Percentiles rank a stretch among this genome's conserved stretches.
Conservation (phyloP, 2,113 vertebrate species). For the Boleophthalmus pectinirostris region DNA sequence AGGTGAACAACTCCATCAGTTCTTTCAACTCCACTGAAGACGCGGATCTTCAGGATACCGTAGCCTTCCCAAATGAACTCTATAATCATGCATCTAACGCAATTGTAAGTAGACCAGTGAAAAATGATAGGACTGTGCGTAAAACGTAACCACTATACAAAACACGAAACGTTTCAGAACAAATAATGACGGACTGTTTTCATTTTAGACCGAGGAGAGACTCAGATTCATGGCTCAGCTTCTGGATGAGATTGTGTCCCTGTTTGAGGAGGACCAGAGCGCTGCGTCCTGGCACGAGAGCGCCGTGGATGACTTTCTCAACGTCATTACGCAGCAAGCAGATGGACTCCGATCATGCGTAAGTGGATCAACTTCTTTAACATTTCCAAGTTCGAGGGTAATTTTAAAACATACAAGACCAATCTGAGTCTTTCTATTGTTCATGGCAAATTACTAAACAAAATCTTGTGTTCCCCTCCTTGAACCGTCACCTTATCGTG, state of each 20-base stretch:
- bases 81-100: conserved; percentile 24
- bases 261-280: conserved; percentile 53
- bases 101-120: conserved; percentile 39
- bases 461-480: background rate
- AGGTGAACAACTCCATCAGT: conserved; percentile 36
- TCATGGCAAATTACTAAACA: background rate
- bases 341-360: conserved; percentile 62
- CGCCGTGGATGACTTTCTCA: conserved; percentile 49
- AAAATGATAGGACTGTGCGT: background rate
- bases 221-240: conserved; percentile 50
- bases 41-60: background rate
- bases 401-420: background rate
- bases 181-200: background rate
- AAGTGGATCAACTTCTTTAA: conserved; percentile 14
- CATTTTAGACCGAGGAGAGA: conserved; percentile 55
- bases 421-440: background rate
- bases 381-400: background rate
- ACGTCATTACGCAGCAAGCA: conserved; percentile 37
- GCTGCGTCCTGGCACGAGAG: conserved; percentile 57
- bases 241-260: conserved; percentile 39
- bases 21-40: conserved; percentile 28
- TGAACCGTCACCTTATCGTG: too few species aligned
- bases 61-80: conserved; percentile 44
- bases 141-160: background rate
- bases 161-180: background rate